Conservation (phyloP, 2,113 vertebrate species). For the Romanogobio albipinnatus region DNA sequence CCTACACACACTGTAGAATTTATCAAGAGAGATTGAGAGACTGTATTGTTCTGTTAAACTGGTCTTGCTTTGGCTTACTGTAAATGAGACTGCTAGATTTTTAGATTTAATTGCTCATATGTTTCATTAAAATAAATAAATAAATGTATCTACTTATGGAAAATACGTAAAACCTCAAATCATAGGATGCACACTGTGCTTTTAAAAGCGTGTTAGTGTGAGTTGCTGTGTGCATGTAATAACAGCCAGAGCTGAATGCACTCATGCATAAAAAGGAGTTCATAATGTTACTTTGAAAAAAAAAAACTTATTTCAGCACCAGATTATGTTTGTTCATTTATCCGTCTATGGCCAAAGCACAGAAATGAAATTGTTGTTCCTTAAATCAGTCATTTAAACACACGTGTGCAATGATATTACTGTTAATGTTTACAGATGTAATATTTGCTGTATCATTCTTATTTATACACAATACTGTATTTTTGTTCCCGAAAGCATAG, state of each 20-base stretch:
- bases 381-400: not conserved
- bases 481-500: not conserved
- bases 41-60: not conserved
- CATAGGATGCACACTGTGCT: not conserved
- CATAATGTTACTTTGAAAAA: not conserved
- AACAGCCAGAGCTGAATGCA: not conserved
- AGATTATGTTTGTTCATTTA: conserved; percentile 3
- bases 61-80: not conserved
- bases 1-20: not conserved
- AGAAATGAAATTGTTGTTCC: not conserved
- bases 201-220: not conserved
- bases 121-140: not conserved
- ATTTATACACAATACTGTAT: not conserved
- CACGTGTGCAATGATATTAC: not conserved
- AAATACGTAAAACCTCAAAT: not conserved
- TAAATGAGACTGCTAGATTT: not conserved
- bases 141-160: not conserved
- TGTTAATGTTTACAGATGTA: not conserved
- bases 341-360: not conserved
- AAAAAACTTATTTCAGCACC: not conserved
- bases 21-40: not conserved
- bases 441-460: not conserved
- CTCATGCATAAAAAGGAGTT: not conserved
- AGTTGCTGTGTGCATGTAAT: not conserved
- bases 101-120: not conserved